Conservation (phyloP, 2,113 vertebrate genomes). For the Passer domesticus region DNA sequence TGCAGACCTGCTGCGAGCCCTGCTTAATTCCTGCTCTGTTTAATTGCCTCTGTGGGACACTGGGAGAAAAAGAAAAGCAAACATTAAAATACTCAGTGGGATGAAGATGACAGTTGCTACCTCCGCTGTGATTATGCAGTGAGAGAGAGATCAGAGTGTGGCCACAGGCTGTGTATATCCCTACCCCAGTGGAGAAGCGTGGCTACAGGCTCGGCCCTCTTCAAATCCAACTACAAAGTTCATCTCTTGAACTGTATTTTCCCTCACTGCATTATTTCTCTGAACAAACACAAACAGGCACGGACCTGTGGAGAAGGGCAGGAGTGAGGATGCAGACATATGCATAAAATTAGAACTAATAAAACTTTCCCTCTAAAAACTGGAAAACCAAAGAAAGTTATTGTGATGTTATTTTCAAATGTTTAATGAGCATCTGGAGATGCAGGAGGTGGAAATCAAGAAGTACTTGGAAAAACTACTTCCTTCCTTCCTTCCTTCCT, state of each 20-base stretch:
- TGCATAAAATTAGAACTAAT: background rate
- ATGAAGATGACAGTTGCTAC: background rate
- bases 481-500: background rate
- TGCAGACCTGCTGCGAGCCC: background rate
- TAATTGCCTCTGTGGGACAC: constrained; percentile 43
- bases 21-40: background rate
- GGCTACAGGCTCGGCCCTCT: background rate
- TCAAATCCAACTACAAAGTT: constrained; percentile 8
- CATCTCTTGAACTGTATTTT: background rate
- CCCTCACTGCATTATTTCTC: background rate
- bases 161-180: constrained; percentile 6
- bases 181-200: background rate
- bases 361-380: background rate
- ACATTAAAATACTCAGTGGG: constrained; percentile 15
- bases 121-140: background rate
- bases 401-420: background rate
- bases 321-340: background rate
- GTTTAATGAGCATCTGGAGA: background rate
- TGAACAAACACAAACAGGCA: background rate
- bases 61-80: constrained; percentile 17
- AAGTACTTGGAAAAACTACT: background rate
- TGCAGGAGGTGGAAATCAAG: background rate
- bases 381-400: background rate
- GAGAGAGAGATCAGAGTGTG: background rate
- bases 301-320: background rate